Evolutionary conservation across 2,797 vertebrate species (phyloP), one percentile per base, ranked within the genome.

Genomic region (Crenuchus spilurus): DNA sequence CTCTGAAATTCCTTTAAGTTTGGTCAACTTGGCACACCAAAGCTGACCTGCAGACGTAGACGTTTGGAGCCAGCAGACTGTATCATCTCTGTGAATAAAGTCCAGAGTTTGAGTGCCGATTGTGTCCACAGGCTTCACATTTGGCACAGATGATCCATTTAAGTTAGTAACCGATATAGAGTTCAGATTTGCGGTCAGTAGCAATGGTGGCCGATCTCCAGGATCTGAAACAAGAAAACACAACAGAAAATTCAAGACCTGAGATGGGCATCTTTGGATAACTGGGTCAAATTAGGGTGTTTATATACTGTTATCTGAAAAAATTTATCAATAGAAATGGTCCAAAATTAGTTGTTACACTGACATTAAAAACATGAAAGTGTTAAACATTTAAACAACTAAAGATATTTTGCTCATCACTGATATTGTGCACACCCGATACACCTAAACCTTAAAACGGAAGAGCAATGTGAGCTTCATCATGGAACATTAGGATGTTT

Each of bases 21-120:
- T 88, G 75, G 86, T 84, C 61, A 93, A 76, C 77, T 79, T 90
- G 70, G 84, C 77, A 22, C 94, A 96, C 82, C 83, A 93, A 52
- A 96, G 86, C 70, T 92, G 92, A 37, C 89, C 90, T 9, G 86
- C 87, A 75, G 92, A 86, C 7, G 91, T 90, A 33, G 78, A 84
- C 4, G 90, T 84, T 72, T 93, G 89, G 31, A 94, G 84, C 95
- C 94, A 95, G 76, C 93, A 96, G 60, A 95, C 37, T 0, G 24
- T 88, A 65, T 93, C 89, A 57, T 93, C 89, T 22, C 83, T 88
- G 75, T 91, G 89, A 82, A 87, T 90, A 76, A 88, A 94, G 84
- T 94, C 94, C 80, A 95, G 6, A 0, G 88, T 87, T 62, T 92
- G 75, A 75, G 94, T 82, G 62, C 91, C 83, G 51, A 89, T 92